Percentiles rank a stretch among this genome's conserved stretches.
These are phyloP conservation scores for Lucifuga dentata DNA, from an alignment of 2,113 vertebrate genomes.

Conservation along the genomic window DNA sequence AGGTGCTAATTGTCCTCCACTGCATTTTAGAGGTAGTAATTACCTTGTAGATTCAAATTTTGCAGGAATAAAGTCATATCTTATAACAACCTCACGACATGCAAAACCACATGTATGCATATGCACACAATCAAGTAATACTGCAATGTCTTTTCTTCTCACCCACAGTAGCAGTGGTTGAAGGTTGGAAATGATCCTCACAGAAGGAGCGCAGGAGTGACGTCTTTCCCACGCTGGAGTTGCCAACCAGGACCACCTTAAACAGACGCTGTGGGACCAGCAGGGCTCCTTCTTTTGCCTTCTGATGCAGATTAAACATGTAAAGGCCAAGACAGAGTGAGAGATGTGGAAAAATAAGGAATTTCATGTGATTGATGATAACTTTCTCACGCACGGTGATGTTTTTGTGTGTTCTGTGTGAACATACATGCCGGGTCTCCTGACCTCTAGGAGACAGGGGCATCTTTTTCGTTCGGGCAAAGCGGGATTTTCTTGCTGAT, in stretches of 20 bases:
- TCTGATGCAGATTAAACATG: constrained; percentile 31
- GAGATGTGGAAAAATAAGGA: background rate
- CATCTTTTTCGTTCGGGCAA: constrained; percentile 43
- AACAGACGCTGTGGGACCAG: constrained; percentile 87
- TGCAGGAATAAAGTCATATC: no score
- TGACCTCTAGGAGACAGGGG: constrained; percentile 80
- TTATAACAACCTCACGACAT: no score
- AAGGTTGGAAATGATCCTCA: constrained; percentile 84
- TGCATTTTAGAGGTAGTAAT: no score
- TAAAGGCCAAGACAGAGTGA: background rate
- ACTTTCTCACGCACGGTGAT: no score
- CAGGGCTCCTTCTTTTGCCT: constrained; percentile 72
- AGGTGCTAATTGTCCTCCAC: no score
- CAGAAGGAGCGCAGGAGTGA: constrained; percentile 91
- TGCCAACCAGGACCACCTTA: constrained; percentile 92
- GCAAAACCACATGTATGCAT: no score
- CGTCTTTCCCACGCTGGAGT: constrained; percentile 94
- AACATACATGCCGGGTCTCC: constrained; percentile 78
- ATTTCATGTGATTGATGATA: no score
- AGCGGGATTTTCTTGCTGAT: constrained; percentile 28
- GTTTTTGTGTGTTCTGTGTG: no score
- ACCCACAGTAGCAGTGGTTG: constrained; percentile 91
- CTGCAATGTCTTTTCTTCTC: constrained; percentile 68
- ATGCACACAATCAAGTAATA: background rate
- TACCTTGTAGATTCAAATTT: no score